Evolutionary conservation across 2,888 invertebrate genomes (phyloP).

Genomic region (Parnassius smintheus): DNA sequence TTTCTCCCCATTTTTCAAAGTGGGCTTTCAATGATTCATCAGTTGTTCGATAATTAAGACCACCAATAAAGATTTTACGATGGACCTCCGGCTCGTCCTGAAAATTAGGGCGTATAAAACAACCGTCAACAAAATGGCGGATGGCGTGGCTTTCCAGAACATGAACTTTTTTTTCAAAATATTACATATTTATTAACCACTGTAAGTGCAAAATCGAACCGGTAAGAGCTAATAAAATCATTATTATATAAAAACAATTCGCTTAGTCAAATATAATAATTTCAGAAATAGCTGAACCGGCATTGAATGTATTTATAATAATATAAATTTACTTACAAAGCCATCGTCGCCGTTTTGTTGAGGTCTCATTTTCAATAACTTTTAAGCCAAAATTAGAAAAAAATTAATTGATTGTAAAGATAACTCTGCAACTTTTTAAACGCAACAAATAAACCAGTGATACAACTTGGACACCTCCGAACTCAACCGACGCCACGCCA

Average conservation of each 20-base stretch:
- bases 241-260: too few species aligned
- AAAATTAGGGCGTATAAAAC: slow-evolving; percentile 30
- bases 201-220: too few species aligned
- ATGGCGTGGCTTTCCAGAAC: slow-evolving; percentile 34
- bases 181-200: not conserved
- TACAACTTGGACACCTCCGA: slow-evolving; percentile 37
- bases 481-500: slow-evolving; percentile 60
- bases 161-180: not conserved
- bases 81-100: slow-evolving; percentile 90
- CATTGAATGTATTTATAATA: not conserved
- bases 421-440: slow-evolving; percentile 26
- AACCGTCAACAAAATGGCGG: slow-evolving; percentile 75
- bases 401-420: slow-evolving; percentile 20
- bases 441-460: slow-evolving; percentile 14
- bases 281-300: not conserved
- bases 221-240: too few species aligned
- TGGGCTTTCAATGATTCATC: slow-evolving; percentile 96
- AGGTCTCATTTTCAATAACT: slow-evolving; percentile 58
- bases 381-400: not conserved
- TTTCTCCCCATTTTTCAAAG: slow-evolving; percentile 98
- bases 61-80: slow-evolving; percentile 97
- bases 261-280: not conserved
- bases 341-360: slow-evolving; percentile 76
- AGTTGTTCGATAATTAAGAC: slow-evolving; percentile 95
- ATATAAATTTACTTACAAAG: slow-evolving; percentile 58